Evolutionary conservation across 2,888 invertebrate species (phyloP).

Genomic region (Andricus curvator): DNA sequence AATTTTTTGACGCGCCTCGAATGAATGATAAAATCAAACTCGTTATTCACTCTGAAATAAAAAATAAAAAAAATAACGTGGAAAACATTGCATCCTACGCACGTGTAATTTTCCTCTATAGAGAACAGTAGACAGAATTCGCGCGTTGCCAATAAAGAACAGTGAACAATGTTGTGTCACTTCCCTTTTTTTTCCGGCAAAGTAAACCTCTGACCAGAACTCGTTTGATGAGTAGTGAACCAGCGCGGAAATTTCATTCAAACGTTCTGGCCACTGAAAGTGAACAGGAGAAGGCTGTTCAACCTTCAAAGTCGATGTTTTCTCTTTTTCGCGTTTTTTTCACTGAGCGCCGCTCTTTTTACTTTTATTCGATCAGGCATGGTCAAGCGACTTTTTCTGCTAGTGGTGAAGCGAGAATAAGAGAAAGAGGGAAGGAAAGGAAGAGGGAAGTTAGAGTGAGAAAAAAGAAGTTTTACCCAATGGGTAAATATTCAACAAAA

Average conservation of each 20-base stretch:
- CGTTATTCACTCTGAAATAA: not conserved
- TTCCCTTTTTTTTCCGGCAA: constrained; percentile 23
- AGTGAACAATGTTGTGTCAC: constrained; percentile 8
- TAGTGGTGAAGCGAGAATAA: constrained; percentile 10
- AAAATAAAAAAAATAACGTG: not conserved
- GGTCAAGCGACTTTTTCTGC: constrained; percentile 32
- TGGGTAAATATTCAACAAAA: too few species aligned
- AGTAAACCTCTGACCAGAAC: constrained; percentile 25
- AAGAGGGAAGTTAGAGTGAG: constrained; percentile 49
- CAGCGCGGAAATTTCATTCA: constrained; percentile 34
- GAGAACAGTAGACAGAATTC: constrained; percentile 1
- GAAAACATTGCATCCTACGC: not conserved
- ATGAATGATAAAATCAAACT: not conserved
- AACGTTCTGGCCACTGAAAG: constrained; percentile 8
- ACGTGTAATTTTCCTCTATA: not conserved
- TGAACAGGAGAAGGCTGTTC: not conserved
- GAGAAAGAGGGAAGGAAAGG: not conserved
- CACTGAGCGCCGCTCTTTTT: not conserved
- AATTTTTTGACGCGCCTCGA: not conserved
- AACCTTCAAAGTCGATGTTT: constrained; percentile 27
- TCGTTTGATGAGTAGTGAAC: constrained; percentile 34
- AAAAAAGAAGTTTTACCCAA: constrained; percentile 47
- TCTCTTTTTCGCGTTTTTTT: constrained; percentile 15
- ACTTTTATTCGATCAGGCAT: constrained; percentile 22
- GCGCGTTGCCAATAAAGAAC: not conserved